Conservation (phyloP, 2,888 invertebrate genomes). For the Sepioteuthis lessoniana region DNA sequence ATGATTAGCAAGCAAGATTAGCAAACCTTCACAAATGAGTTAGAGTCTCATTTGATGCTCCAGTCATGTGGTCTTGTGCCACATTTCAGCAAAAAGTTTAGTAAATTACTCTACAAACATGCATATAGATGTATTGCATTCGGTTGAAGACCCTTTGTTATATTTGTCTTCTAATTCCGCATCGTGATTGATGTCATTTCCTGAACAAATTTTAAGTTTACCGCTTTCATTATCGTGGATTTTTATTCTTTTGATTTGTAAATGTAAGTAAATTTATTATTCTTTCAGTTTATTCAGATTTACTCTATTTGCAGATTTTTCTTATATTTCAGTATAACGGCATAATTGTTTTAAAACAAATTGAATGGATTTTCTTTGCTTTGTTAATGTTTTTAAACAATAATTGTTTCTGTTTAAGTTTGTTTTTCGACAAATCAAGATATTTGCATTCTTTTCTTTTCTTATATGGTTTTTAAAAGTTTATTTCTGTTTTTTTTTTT, state of each 20-base stretch:
- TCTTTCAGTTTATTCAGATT: not conserved
- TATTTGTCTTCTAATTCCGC: not conserved
- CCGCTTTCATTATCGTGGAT: not conserved
- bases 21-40: too few relatives aligned
- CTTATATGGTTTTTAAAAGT: too few relatives aligned
- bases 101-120: too few relatives aligned
- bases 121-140: not conserved
- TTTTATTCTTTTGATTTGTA: not conserved
- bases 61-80: too few relatives aligned
- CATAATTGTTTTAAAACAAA: not conserved
- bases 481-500: too few relatives aligned
- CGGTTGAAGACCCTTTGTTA: not conserved
- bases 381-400: too few relatives aligned
- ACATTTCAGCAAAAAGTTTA: too few relatives aligned
- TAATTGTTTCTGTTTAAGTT: too few relatives aligned
- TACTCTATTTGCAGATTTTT: not conserved
- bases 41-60: too few relatives aligned
- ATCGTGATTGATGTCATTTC: not conserved
- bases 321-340: not conserved
- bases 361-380: not conserved
- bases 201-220: not conserved
- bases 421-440: too few relatives aligned
- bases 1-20: too few relatives aligned
- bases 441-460: too few relatives aligned
- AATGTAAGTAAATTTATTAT: not conserved